Percentiles rank a stretch among this genome's conserved stretches.
Evolutionary conservation across 2,797 vertebrate species (phyloP).

Genomic region (Botia kubotai): DNA sequence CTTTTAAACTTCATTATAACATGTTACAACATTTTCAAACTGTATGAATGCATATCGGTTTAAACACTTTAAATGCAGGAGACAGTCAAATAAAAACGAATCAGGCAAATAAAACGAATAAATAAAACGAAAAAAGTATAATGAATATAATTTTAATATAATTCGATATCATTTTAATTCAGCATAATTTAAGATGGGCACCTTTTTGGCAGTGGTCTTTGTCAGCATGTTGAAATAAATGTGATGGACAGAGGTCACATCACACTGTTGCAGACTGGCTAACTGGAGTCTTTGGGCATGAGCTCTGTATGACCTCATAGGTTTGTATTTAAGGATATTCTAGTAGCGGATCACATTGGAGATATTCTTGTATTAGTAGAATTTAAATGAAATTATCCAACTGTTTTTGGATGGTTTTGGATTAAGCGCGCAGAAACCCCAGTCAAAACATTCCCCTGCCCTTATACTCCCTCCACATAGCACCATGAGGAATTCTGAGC

Average conservation of each 20-base stretch:
- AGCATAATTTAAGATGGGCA: neutral
- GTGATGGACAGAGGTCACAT: neutral
- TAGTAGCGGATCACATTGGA: neutral
- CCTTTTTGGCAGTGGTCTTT: neutral
- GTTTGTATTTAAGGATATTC: too few species aligned
- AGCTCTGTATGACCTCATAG: too few species aligned
- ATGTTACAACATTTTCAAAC: too few species aligned
- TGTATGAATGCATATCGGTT: too few species aligned
- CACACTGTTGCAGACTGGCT: neutral
- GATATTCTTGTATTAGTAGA: neutral
- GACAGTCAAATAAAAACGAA: too few species aligned
- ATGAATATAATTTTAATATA: too few species aligned
- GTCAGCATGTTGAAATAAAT: slow-evolving; percentile 30
- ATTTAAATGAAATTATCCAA: neutral
- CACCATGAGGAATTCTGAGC: slow-evolving; percentile 77
- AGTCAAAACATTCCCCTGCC: slow-evolving; percentile 60
- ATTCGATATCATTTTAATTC: neutral
- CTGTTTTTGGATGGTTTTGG: neutral
- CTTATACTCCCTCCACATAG: slow-evolving; percentile 48
- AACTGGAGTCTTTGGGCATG: too few species aligned
- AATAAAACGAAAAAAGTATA: too few species aligned
- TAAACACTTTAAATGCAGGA: too few species aligned
- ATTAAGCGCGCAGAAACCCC: slow-evolving; percentile 46
- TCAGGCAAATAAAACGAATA: too few species aligned
- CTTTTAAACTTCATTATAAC: too few species aligned